These are phyloP conservation scores for Equus quagga DNA, from an alignment of 2,113 vertebrate species.

Conservation along the genomic window DNA sequence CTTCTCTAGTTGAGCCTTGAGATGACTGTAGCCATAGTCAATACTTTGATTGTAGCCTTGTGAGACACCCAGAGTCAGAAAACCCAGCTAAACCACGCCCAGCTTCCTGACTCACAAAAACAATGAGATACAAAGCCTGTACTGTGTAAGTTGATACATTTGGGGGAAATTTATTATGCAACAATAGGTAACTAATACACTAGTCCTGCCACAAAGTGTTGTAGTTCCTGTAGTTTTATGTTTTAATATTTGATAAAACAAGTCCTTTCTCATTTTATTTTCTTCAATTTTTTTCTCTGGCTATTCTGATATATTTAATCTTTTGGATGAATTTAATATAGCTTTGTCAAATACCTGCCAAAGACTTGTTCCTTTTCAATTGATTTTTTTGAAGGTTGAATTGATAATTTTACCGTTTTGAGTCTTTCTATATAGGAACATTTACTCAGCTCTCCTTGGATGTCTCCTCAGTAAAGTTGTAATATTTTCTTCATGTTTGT, in stretches of 20 bases:
- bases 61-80: neutral
- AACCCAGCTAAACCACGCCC: neutral
- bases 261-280: neutral
- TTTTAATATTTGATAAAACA: neutral
- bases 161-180: neutral
- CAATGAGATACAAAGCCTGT: neutral
- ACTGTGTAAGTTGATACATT: neutral
- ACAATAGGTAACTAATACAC: neutral
- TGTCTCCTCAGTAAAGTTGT: neutral
- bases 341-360: neutral
- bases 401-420: neutral
- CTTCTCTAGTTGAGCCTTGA: neutral
- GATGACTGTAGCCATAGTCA: neutral
- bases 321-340: neutral
- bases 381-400: neutral
- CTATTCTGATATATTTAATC: neutral
- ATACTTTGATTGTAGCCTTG: neutral
- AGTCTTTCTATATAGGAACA: neutral
- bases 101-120: neutral
- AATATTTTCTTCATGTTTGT: neutral
- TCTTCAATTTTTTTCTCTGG: neutral
- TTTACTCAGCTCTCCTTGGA: neutral
- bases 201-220: neutral
- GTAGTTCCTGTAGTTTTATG: neutral
- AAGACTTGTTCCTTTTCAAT: neutral